Percentiles rank a stretch among this genome's conserved stretches.
Evolutionary conservation across 2,113 vertebrate species (phyloP).

Genomic region (Chaetodon auriga): DNA sequence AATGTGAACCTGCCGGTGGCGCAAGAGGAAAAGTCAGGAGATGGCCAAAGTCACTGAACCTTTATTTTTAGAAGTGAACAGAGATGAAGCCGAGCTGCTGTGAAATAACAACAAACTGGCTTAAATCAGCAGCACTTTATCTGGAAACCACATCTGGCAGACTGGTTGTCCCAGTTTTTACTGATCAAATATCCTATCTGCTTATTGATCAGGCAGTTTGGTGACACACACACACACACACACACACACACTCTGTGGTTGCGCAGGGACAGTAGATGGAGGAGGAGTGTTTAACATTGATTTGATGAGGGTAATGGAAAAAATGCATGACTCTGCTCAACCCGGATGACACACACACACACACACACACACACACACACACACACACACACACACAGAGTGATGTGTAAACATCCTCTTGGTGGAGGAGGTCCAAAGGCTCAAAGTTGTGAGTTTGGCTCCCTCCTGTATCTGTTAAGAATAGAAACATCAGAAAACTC

Average conservation of each 20-base stretch:
- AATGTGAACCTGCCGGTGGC: background rate
- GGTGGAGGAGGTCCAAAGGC: constrained; percentile 70
- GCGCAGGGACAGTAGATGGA: constrained; percentile 53
- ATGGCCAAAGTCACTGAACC: background rate
- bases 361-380: constrained; percentile 35
- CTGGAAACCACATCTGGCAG: constrained; percentile 23
- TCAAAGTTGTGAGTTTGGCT: constrained; percentile 55
- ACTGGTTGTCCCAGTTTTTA: constrained; percentile 54
- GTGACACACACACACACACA: constrained; percentile 32
- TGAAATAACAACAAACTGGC: constrained; percentile 28
- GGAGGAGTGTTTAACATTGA: constrained; percentile 77
- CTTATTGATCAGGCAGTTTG: constrained; percentile 50
- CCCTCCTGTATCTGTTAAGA: constrained; percentile 49
- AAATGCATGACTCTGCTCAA: constrained; percentile 79
- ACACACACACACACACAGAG: constrained; percentile 1
- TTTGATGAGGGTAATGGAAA: constrained; percentile 87
- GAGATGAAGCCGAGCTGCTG: background rate
- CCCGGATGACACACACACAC: constrained; percentile 69
- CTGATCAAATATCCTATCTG: constrained; percentile 59
- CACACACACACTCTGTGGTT: constrained; percentile 24
- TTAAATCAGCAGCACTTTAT: constrained; percentile 41
- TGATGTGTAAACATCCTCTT: constrained; percentile 74
- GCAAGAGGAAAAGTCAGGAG: background rate
- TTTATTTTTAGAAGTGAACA: background rate
- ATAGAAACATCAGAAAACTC: constrained; percentile 34